A percentile compares a stretch with the other conserved stretches of the same genome.
These are phyloP conservation scores for Gallinago jamesoni DNA, from an alignment of 2,113 vertebrate species.

Conservation along the genomic window DNA sequence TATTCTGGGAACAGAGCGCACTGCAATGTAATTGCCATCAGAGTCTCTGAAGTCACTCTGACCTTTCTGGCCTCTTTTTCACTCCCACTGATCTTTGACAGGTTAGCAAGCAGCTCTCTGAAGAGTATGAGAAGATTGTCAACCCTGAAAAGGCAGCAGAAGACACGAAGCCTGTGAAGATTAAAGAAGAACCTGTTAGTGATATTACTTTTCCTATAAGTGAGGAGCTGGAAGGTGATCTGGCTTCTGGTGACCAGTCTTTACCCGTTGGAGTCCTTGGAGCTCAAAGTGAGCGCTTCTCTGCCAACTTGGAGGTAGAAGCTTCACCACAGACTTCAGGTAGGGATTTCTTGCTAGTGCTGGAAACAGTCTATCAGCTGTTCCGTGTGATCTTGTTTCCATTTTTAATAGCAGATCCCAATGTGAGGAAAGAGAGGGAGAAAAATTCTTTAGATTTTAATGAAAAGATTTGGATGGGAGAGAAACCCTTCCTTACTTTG, in stretches of 20 bases:
- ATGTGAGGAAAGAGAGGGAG: neutral
- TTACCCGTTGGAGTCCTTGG: slow-evolving; percentile 91
- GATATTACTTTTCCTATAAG: slow-evolving; percentile 92
- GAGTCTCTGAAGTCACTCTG: slow-evolving; percentile 14
- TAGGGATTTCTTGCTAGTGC: slow-evolving; percentile 44
- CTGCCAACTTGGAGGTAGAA: slow-evolving; percentile 88
- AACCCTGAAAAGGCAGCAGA: slow-evolving; percentile 95
- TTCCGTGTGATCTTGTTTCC: neutral
- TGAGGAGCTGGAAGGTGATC: slow-evolving; percentile 90
- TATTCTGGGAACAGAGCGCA: neutral
- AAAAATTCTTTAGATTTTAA: neutral
- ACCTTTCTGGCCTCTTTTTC: slow-evolving; percentile 6
- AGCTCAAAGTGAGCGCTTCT: slow-evolving; percentile 85
- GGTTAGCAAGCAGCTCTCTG: slow-evolving; percentile 95
- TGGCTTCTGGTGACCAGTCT: slow-evolving; percentile 90
- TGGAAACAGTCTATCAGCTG: neutral
- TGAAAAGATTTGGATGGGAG: neutral
- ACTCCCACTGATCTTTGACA: slow-evolving; percentile 56
- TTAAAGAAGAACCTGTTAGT: slow-evolving; percentile 93
- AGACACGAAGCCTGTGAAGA: slow-evolving; percentile 91
- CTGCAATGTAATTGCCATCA: slow-evolving; percentile 3
- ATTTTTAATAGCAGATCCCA: neutral
- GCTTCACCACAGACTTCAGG: slow-evolving; percentile 92
- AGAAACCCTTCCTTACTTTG: neutral
- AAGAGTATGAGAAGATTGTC: slow-evolving; percentile 94